Evolutionary conservation across 2,113 vertebrate species (phyloP).

Genomic region (Ursus arctos): DNA sequence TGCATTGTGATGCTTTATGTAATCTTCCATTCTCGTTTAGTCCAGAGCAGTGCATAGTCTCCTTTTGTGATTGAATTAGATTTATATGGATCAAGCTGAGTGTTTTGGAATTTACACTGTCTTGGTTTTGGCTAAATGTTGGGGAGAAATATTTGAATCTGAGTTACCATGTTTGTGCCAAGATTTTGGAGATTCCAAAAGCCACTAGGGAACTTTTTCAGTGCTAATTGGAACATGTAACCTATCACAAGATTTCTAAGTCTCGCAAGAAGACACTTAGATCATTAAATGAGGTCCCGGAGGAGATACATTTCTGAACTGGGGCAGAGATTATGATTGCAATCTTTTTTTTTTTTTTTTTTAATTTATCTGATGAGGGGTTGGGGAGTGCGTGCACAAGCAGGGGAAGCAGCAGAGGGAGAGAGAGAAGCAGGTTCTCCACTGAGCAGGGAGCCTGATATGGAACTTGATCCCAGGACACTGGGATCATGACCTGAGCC

Average conservation of each 20-base stretch:
- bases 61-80: not conserved
- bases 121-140: not conserved
- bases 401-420: no score
- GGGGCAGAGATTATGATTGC: not conserved
- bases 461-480: no score
- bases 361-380: no score
- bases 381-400: no score
- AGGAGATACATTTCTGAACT: not conserved
- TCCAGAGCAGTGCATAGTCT: not conserved
- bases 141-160: not conserved
- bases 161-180: not conserved
- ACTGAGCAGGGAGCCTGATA: no score
- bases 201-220: not conserved
- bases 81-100: not conserved
- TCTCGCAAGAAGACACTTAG: not conserved
- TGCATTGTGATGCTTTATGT: not conserved
- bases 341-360: not conserved
- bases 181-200: not conserved
- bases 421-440: no score
- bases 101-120: not conserved
- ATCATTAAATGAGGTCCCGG: not conserved
- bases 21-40: conserved; percentile 6
- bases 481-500: no score
- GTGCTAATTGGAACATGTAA: not conserved
- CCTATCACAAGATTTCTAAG: not conserved